Evolutionary conservation across 2,888 invertebrate species (phyloP), one percentile per base, ranked within the genome.

Genomic region (Epistrophella euchroma): DNA sequence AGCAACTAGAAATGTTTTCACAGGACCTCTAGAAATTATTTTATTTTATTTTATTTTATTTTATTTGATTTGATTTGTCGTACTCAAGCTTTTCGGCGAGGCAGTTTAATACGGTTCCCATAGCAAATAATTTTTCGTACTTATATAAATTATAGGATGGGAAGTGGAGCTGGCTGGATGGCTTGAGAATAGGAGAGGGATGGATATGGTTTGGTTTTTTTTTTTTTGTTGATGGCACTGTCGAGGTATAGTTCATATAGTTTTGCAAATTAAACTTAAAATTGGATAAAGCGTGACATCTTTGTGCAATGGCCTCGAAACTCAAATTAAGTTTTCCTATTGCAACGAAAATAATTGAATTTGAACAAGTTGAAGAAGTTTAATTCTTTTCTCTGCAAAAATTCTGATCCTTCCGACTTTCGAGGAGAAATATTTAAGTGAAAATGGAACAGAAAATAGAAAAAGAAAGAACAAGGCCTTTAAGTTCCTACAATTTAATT

Each of bases 211-310:
- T 40, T 0, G n/a, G n/a, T 43, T 43, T 43, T 45, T 7, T 45
- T 45, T 9, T 45, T 10, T 22, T 2, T 50, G 17, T 28, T 28
- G 25, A 28, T 32, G 19, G 40, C 37, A 37, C 15, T 17, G 10
- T 28, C 11, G 60, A 37, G 56, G 78, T 43, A n/a, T n/a, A 70
- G 68, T 70, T 81, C 50, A 70, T 81, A 81, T 81, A 81, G 81
- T 81, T 77, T 81, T 68, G 25, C 43, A 81, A 85, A 81, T 76
- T 68, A 70, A 80, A 86, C 68, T 86, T 77, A 62, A 81, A 85
- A 85, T 85, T 85, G 81, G 73, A 81, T 77, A 85, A 85, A 85
- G 76, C 60, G 76, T 62, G 81, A 81, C 85, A 81, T 86, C 81
- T 73, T 81, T 80, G 76, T 76, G 80, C 80, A 73, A 77, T 77